Base-by-base conservation (phyloP, 2,113 vertebrate genomes). In the Clarias batrachus region DNA sequence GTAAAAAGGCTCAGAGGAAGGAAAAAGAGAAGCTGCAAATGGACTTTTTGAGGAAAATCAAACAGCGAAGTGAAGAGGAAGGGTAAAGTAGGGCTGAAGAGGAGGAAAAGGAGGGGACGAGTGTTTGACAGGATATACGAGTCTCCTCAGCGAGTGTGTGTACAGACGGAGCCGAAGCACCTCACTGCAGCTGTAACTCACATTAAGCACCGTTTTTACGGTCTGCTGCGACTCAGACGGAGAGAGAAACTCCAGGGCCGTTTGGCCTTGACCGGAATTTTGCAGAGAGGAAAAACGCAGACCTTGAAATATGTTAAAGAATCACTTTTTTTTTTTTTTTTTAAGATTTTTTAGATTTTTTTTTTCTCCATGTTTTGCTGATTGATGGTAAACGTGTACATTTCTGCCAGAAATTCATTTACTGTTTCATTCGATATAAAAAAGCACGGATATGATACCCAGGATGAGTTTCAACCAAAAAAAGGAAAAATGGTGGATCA, bases 101-200 rank as follows among this genome's bases (percentile, higher is more conserved):
- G 5, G 23, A 54, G 48, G 70, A 48, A 19, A 33, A 60, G 78
- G n/a, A 41, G 59, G 60, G 71, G 71, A 30, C 71, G 21, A 63
- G 37, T 57, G 83, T 63, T 52, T 54, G 84, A 85, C 60, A 68
- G 77, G 77, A 81, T 59, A 70, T 68, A 52, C 41, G 65, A 86
- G 77, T 71, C 54, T 62, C 56, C 57, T 66, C 76, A 68, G 63
- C 80, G 23, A 56, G 77, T 86, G 63, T 59, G 78, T 86, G 78
- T 81, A 41, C 65, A 86, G 85, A 59, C 13, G 3, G 85, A 4
- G 30, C 65, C 48, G 65, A 54, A 65, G 73, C 84, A 54, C 74
- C 30, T 86, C 78, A 59, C 77, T 81, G 30, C 85, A 81, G 85
- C 85, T 81, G 85, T 86, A 86, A 86, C 77, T 86, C 85, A 86